phyloP scores from a whole-genome alignment of 2,888 invertebrate genomes.

The Agonopterix subpropinquella region DNA sequence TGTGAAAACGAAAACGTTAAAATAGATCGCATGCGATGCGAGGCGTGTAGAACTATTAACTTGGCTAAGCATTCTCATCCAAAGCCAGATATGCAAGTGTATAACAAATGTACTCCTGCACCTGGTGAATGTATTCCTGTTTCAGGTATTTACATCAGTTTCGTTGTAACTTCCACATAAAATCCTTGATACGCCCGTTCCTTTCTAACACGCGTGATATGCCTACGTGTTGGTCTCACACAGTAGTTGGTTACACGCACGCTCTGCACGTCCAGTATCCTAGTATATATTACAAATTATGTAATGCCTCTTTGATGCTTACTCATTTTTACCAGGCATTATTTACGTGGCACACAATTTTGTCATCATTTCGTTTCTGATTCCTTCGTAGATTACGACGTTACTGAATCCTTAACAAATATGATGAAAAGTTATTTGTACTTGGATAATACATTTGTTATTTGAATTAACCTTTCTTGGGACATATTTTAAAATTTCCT shows the following conservation, averaged over 20 bases:
- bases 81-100: slow-evolving; percentile 59
- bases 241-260: not conserved
- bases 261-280: slow-evolving; percentile 32
- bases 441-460: too few species aligned
- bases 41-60: slow-evolving; percentile 62
- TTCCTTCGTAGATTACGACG: too few species aligned
- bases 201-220: too few species aligned
- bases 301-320: slow-evolving; percentile 38
- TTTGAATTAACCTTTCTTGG: too few species aligned
- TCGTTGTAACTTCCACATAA: not conserved
- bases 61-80: slow-evolving; percentile 45
- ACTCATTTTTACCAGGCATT: slow-evolving; percentile 20
- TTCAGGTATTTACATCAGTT: not conserved
- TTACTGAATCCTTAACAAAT: too few species aligned
- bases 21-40: slow-evolving; percentile 39
- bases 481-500: too few species aligned
- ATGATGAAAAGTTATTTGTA: too few species aligned
- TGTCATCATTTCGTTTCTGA: too few species aligned
- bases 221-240: too few species aligned
- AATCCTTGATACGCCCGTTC: too few species aligned
- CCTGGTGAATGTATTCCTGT: slow-evolving; percentile 13
- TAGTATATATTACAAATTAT: slow-evolving; percentile 66
- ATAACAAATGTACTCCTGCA: slow-evolving; percentile 45
- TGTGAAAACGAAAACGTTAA: slow-evolving; percentile 35
- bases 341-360: not conserved